phyloP scores from a whole-genome alignment of 2,888 invertebrate species.

The Seira sanloemensis region DNA sequence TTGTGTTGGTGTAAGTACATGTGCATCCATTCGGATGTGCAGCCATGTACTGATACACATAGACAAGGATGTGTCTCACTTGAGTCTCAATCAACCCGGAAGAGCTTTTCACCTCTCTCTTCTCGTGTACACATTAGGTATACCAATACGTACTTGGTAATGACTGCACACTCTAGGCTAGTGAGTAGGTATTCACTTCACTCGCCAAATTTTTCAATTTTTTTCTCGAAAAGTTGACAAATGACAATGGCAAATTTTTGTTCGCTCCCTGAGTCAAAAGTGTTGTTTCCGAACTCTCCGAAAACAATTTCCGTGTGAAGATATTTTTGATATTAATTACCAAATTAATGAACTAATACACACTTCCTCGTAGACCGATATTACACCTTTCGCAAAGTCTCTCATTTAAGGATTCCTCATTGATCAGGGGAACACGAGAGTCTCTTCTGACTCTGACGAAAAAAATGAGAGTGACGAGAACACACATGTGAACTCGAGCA shows the following conservation, averaged over 20 bases:
- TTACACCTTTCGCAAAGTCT: background rate
- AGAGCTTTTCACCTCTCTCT: constrained; percentile 54
- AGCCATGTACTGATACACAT: constrained; percentile 60
- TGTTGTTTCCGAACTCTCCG: constrained; percentile 10
- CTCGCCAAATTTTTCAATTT: background rate
- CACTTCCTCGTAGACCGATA: background rate
- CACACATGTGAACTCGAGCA: constrained; percentile 65
- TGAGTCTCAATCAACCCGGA: constrained; percentile 62
- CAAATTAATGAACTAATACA: background rate
- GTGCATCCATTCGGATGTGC: constrained; percentile 58
- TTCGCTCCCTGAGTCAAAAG: constrained; percentile 31
- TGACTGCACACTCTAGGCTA: background rate
- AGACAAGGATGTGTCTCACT: constrained; percentile 57
- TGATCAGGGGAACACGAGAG: constrained; percentile 55
- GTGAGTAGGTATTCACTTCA: background rate
- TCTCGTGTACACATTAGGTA: constrained; percentile 11
- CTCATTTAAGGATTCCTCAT: constrained; percentile 11
- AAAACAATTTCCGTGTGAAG: background rate
- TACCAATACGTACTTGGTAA: background rate
- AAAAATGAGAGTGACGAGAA: constrained; percentile 50
- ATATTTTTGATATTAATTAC: background rate
- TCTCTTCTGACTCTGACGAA: constrained; percentile 24
- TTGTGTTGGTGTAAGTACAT: constrained; percentile 31
- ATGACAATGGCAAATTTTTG: background rate
- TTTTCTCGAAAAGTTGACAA: constrained; percentile 17